Evolutionary conservation across 2,888 invertebrate species (phyloP).

Genomic region (Napeogenes inachia): DNA sequence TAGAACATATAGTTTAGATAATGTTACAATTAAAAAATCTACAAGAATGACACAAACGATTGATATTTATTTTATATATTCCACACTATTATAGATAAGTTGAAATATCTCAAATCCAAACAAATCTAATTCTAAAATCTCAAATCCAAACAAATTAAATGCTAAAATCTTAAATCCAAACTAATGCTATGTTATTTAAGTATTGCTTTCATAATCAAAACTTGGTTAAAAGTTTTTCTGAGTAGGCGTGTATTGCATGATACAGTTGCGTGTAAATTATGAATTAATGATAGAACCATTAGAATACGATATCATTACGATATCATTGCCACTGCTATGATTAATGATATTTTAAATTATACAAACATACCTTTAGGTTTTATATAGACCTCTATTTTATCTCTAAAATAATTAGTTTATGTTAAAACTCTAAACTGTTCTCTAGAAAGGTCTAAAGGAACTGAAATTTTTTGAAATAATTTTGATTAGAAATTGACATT

Average conservation of each 20-base stretch:
- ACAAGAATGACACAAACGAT: not conserved
- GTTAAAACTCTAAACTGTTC: no score
- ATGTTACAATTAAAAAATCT: no score
- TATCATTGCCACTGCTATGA: constrained; percentile 35
- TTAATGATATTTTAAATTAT: constrained; percentile 28
- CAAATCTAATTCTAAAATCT: not conserved
- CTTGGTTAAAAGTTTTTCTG: constrained; percentile 23
- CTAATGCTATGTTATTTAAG: constrained; percentile 9
- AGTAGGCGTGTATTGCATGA: constrained; percentile 41
- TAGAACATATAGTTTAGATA: no score
- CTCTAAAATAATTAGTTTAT: no score
- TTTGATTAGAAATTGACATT: no score
- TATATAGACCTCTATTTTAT: no score
- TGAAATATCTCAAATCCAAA: no score
- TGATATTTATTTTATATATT: not conserved
- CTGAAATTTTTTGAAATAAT: no score
- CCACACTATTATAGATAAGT: no score
- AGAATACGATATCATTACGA: constrained; percentile 41
- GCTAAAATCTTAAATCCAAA: not conserved
- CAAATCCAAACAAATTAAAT: no score
- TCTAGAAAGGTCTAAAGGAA: no score
- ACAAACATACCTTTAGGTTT: not conserved
- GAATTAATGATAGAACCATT: constrained; percentile 52
- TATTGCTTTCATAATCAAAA: constrained; percentile 8
- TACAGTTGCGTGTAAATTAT: constrained; percentile 52